Conservation (phyloP, 2,797 vertebrate genomes). For the Spondyliosoma cantharus region DNA sequence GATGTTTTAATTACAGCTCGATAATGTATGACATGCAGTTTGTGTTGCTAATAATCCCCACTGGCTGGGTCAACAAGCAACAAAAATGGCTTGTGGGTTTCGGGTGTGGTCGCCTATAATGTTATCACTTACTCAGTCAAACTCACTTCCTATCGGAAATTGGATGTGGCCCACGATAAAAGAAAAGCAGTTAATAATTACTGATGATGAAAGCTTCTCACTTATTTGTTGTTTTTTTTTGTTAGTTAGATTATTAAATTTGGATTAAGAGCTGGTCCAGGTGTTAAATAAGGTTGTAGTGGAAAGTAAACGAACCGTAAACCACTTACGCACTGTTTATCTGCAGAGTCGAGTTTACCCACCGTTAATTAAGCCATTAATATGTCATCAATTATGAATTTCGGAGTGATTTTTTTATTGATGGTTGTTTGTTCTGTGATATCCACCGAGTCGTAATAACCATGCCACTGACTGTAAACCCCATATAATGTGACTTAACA, state of each 20-base stretch:
- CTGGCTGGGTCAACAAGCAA: constrained; percentile 54
- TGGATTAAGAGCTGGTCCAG: constrained; percentile 6
- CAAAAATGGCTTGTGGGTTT: constrained; percentile 16
- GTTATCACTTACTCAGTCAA: constrained; percentile 55
- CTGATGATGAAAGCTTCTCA: constrained; percentile 10
- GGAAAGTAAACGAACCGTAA: constrained; percentile 44
- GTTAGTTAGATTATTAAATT: constrained; percentile 26
- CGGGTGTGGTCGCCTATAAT: constrained; percentile 40
- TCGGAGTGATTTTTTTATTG: constrained; percentile 29
- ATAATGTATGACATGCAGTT: constrained; percentile 22
- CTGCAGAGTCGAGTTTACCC: constrained; percentile 32
- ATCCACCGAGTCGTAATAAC: constrained; percentile 5
- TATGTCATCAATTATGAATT: constrained; percentile 40
- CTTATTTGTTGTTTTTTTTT: constrained; percentile 20
- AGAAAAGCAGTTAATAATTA: constrained; percentile 51
- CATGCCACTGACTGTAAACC: neutral
- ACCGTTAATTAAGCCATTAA: constrained; percentile 33
- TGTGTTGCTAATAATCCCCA: constrained; percentile 33
- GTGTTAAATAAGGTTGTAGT: constrained; percentile 25
- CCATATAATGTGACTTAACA: neutral
- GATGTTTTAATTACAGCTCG: constrained; percentile 45
- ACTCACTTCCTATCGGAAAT: constrained; percentile 70
- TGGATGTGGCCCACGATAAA: constrained; percentile 41
- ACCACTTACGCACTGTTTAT: constrained; percentile 15
- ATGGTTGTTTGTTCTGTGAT: constrained; percentile 39